Evolutionary conservation across 2,888 invertebrate species (phyloP), one percentile per base, ranked within the genome.

Genomic region (Tribolium freemani): DNA sequence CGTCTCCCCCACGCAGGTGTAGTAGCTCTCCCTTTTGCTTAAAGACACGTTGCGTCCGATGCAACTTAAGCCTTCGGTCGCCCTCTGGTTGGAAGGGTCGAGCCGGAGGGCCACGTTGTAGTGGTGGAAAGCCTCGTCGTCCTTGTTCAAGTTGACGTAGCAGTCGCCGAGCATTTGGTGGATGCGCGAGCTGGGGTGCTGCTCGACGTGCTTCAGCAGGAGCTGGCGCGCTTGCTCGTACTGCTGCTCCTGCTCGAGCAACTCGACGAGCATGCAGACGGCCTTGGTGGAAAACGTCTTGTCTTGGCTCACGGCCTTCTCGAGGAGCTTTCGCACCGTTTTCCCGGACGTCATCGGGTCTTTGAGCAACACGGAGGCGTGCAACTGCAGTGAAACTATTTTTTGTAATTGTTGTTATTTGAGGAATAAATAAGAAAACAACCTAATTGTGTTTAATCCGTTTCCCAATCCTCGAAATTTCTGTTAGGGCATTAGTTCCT

Each of bases 291-390:
- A 86, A 84, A 93, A 92, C n/a, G 88, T 88, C 64, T 92, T 91
- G 82, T 95, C 94, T 74, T 92, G 89, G 71, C 90, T 88, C 54
- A 95, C 86, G 0, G 94, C 94, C 81, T 92, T 92, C 82, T 94
- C 93, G 54, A 94, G 86, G 45, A 93, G 89, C 60, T 90, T 90
- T 80, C 92, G 92, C 0, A 93, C 93, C 84, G 91, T 90, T 3
- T 81, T 82, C 5, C 86, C 84, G 44, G 88, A 86, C 26, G 88
- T 88, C 21, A 89, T 86, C 1, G 90, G 89, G 85, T 93, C 93
- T 81, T 92, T 91, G 77, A 92, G 89, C 58, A 94, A 84, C 0
- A 93, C 93, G 64, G 91, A 91, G 0, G 93, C 94, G 82, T 94
- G 93, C 75, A 95, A 87, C 94, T 94, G 82, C 11, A 48, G 13